Percentiles rank a stretch among this genome's conserved stretches.
Evolutionary conservation across 2,888 invertebrate species (phyloP).

Genomic region (Synanthedon myopaeformis): DNA sequence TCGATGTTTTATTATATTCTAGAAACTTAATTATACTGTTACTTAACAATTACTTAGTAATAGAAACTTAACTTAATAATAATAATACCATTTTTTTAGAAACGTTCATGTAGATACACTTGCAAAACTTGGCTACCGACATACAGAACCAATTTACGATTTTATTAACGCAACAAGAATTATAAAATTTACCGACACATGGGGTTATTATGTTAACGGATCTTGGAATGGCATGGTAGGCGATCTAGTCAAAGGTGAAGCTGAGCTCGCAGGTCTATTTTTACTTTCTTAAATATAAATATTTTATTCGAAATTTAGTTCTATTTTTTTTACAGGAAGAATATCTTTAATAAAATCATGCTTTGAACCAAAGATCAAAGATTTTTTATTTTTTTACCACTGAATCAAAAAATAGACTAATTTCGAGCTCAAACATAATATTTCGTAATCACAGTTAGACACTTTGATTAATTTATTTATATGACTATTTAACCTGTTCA

Average conservation of each 20-base stretch:
- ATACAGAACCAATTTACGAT: conserved; percentile 24
- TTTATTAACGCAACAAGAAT: conserved; percentile 36
- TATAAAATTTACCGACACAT: conserved; percentile 26
- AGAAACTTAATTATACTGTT: neutral
- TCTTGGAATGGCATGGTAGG: conserved; percentile 43
- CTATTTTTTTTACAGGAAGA: too few species aligned
- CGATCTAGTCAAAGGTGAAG: conserved; percentile 24
- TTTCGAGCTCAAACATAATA: too few species aligned
- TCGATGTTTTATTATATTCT: neutral
- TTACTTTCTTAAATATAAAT: too few species aligned
- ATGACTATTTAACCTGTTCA: too few species aligned
- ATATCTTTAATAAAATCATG: too few species aligned
- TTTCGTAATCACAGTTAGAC: too few species aligned
- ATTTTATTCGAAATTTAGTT: too few species aligned
- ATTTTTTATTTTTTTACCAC: too few species aligned
- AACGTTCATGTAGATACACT: conserved; percentile 21
- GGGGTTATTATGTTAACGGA: conserved; percentile 42
- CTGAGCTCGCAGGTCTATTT: conserved; percentile 36
- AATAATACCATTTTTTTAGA: conserved; percentile 16
- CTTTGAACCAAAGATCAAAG: too few species aligned
- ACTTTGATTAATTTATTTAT: too few species aligned
- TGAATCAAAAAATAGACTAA: too few species aligned
- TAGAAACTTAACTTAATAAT: neutral
- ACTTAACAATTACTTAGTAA: neutral
- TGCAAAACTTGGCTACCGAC: conserved; percentile 24